Conservation (phyloP, 2,888 invertebrate species). For the Epinotia brunnichana region DNA sequence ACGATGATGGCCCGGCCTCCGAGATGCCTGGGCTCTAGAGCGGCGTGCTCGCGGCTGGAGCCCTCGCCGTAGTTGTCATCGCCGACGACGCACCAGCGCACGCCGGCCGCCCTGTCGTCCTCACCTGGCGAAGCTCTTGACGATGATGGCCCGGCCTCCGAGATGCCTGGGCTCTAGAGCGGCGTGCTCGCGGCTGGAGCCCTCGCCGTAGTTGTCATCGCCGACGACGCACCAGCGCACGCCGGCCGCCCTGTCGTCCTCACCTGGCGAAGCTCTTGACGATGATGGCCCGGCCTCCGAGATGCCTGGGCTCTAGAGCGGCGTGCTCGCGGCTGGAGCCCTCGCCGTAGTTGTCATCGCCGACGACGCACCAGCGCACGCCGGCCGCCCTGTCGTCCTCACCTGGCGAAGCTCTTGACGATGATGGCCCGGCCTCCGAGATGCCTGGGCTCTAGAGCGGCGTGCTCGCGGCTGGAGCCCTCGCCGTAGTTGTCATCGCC, state of each 20-base stretch:
- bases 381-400: slow-evolving; percentile 48
- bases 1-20: slow-evolving; percentile 98
- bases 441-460: too few relatives aligned
- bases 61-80: slow-evolving; percentile 96
- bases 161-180: slow-evolving; percentile 98
- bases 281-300: too few relatives aligned
- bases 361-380: slow-evolving; percentile 96
- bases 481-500: too few relatives aligned
- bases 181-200: slow-evolving; percentile 97
- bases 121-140: slow-evolving; percentile 94
- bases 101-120: too few relatives aligned
- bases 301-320: too few relatives aligned
- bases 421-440: too few relatives aligned
- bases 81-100: slow-evolving; percentile 96
- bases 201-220: slow-evolving; percentile 96
- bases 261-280: too few relatives aligned
- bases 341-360: slow-evolving; percentile 96
- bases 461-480: too few relatives aligned
- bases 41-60: slow-evolving; percentile 98
- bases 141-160: slow-evolving; percentile 98
- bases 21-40: slow-evolving; percentile 97
- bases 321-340: slow-evolving; percentile 85
- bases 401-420: too few relatives aligned
- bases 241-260: slow-evolving; percentile 48
- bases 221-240: slow-evolving; percentile 96